Conservation (phyloP, 2,797 vertebrate genomes). For the Arnoldichthys spilopterus region DNA sequence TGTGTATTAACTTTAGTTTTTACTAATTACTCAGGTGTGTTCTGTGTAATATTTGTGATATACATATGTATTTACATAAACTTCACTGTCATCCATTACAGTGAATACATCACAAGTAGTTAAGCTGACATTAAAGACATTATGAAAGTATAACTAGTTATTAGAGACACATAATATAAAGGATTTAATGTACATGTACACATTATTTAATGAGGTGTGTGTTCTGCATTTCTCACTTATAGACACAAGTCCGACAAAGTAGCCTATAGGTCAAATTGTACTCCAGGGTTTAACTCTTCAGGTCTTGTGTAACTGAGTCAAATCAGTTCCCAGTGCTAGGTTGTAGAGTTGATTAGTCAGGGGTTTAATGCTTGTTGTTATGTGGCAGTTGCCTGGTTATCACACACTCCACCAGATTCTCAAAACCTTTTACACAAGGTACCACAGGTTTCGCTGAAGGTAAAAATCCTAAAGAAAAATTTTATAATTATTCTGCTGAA, state of each 20-base stretch:
- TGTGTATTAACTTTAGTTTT: too few relatives aligned
- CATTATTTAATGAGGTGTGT: neutral
- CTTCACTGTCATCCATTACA: too few relatives aligned
- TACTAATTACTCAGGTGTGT: too few relatives aligned
- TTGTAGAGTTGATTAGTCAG: neutral
- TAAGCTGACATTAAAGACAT: too few relatives aligned
- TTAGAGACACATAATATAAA: too few relatives aligned
- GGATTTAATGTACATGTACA: neutral
- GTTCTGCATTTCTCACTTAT: neutral
- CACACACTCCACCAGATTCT: neutral
- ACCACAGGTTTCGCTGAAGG: neutral
- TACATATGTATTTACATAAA: too few relatives aligned
- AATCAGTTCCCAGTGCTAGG: neutral
- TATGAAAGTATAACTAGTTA: too few relatives aligned
- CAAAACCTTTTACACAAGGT: neutral
- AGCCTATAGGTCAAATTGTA: neutral
- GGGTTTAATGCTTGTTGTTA: neutral
- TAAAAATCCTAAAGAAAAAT: neutral
- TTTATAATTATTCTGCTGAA: neutral
- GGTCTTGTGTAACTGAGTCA: neutral
- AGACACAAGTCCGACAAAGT: neutral
- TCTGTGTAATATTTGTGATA: too few relatives aligned
- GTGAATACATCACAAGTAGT: too few relatives aligned
- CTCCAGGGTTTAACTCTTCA: too few relatives aligned
- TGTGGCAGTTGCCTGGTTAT: neutral